Evolutionary conservation across 2,888 invertebrate genomes (phyloP), one percentile per base, ranked within the genome.

Genomic region (Thumatha senex): DNA sequence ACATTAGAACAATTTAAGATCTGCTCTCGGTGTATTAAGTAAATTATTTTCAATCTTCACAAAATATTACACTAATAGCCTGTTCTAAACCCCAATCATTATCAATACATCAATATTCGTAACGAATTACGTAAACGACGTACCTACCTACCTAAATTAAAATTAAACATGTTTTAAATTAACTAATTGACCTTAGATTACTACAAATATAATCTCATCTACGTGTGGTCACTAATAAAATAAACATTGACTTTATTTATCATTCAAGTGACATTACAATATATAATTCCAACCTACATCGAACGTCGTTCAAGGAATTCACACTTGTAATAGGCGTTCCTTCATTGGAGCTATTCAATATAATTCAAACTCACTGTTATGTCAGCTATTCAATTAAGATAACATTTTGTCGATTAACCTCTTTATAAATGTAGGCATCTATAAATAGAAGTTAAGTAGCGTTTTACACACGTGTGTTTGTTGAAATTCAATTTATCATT

Each of bases 141-240:
- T 60, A 61, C 3, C 3, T 24, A 24, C 18, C 18, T 24, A 24
- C 18, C 18, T 24, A 24, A 58, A 59, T 70, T 72, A 74, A 67
- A 70, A 57, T 64, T 61, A 60, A 51, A 63, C 54, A 51, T 46
- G 56, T 53, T 56, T 31, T 30, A 57, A 51, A 48, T 55, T 56
- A 58, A 64, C 61, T 63, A 50, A 68, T 62, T 72, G 78, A 70
- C 77, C 74, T 74, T 65, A 72, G 63, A 61, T 59, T 60, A 67
- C 44, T 59, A 66, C 64, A 67, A 70, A 54, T 57, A 66, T 63
- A 68, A 71, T 72, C 66, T 71, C 65, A 63, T 70, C 61, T 60
- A 61, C 49, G 56, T 55, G 60, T 73, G 67, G 75, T 74, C 54
- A 63, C 67, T 71, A 70, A 67, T 66, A 63, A 66, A 60, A 70